These are phyloP conservation scores for Astatotilapia flaviijosephi DNA, from an alignment of 2,113 vertebrate genomes.

Conservation along the genomic window DNA sequence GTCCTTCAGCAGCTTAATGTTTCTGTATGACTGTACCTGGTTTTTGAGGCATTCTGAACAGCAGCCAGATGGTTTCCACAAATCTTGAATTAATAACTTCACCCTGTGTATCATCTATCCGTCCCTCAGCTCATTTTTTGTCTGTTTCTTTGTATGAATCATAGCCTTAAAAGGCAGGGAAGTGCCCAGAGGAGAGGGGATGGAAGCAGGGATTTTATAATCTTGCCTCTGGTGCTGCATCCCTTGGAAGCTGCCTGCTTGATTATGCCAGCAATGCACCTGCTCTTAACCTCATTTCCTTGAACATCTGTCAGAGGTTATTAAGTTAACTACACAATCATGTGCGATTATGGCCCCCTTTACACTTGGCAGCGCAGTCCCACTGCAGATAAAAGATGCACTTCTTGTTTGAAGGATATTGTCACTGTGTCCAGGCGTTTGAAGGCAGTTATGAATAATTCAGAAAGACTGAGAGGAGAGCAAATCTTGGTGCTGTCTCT, in stretches of 20 bases:
- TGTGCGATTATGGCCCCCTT: conserved; percentile 14
- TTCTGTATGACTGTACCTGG: background rate
- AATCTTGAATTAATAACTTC: conserved; percentile 41
- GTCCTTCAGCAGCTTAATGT: background rate
- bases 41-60: background rate
- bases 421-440: background rate
- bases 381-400: background rate
- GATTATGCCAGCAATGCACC: conserved; percentile 41
- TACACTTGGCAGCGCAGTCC: background rate
- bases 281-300: conserved; percentile 52
- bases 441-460: background rate
- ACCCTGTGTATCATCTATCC: conserved; percentile 12
- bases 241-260: conserved; percentile 13
- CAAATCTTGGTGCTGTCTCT: background rate
- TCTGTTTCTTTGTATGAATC: background rate
- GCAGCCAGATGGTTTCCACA: conserved; percentile 17
- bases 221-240: conserved; percentile 6
- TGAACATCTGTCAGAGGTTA: conserved; percentile 40
- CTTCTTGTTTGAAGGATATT: background rate
- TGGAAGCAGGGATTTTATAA: conserved; percentile 23
- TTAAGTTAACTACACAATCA: conserved; percentile 46
- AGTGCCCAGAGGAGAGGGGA: background rate
- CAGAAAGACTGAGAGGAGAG: background rate
- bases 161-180: background rate
- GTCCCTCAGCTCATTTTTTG: background rate